Percentiles rank a stretch among this genome's conserved stretches.
Evolutionary conservation across 2,797 vertebrate species (phyloP).

Genomic region (Malurus leucopterus): DNA sequence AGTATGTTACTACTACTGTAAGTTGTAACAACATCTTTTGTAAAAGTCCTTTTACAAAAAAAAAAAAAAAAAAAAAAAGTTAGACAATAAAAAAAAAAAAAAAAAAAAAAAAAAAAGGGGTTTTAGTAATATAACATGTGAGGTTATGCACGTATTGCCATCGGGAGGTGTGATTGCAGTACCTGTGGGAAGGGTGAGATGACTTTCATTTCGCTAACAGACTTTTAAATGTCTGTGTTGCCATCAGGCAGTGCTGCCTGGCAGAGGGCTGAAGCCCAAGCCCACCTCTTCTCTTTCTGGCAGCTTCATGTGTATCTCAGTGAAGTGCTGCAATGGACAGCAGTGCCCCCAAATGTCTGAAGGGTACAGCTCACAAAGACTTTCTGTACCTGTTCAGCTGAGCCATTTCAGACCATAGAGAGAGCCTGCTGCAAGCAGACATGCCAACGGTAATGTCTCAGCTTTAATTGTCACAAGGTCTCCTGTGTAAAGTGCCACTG

Average conservation of each 20-base stretch:
- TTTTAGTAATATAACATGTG: not conserved
- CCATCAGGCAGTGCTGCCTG: not conserved
- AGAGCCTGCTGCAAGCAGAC: not conserved
- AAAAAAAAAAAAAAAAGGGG: not conserved
- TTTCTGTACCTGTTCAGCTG: not conserved
- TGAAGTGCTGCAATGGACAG: not conserved
- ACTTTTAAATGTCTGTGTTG: not conserved
- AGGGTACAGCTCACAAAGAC: not conserved
- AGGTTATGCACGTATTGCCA: not conserved
- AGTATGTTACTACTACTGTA: not conserved
- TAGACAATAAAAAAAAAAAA: not conserved
- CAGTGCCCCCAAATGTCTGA: not conserved
- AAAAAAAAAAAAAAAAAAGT: not conserved
- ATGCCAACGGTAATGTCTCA: not conserved
- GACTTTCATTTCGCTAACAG: not conserved
- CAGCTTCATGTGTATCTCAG: not conserved
- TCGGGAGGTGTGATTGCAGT: not conserved
- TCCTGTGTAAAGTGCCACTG: not conserved
- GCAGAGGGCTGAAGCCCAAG: not conserved
- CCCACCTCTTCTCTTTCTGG: not conserved
- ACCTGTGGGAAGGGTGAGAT: not conserved
- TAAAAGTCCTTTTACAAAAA: not conserved
- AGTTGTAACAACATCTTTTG: not conserved
- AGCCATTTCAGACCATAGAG: rapidly evolving
- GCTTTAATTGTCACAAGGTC: not conserved